These are phyloP conservation scores for Ctenicera cuprea DNA, from an alignment of 2,888 invertebrate genomes.

Conservation along the genomic window DNA sequence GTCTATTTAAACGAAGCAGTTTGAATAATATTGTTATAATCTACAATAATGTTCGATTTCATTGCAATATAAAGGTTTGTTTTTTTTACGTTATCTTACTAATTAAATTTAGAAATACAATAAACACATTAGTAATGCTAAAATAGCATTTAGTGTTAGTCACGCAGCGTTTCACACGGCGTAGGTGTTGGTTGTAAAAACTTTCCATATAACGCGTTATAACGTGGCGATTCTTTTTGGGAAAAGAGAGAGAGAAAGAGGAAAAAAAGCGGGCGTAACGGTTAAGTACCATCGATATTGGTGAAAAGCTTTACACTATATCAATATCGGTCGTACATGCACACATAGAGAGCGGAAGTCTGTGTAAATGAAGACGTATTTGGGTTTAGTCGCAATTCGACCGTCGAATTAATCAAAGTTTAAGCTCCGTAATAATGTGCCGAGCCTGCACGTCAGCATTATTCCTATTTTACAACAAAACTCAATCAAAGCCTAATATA, in stretches of 20 bases:
- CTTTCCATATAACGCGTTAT: no score
- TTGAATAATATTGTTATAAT: not conserved
- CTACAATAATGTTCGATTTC: constrained; percentile 8
- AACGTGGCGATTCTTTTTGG: not conserved
- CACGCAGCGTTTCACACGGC: not conserved
- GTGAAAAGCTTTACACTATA: constrained; percentile 45
- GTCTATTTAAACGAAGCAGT: no score
- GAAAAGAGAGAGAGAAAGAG: not conserved
- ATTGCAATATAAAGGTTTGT: not conserved
- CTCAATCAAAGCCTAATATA: constrained; percentile 75
- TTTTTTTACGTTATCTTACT: not conserved
- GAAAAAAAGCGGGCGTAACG: no score
- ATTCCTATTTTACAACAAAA: constrained; percentile 74
- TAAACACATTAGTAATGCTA: constrained; percentile 13
- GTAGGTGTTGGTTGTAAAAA: not conserved
- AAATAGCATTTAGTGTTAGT: constrained; percentile 8
- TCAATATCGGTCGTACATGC: constrained; percentile 33
- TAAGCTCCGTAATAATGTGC: constrained; percentile 73
- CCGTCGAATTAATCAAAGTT: constrained; percentile 73
- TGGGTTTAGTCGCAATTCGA: constrained; percentile 68
- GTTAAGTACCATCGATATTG: constrained; percentile 55
- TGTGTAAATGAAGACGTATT: constrained; percentile 64
- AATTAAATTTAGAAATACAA: constrained; percentile 15
- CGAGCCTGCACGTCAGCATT: constrained; percentile 72
- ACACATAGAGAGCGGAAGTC: not conserved